Percentiles rank a stretch among this genome's conserved stretches.
Evolutionary conservation across 2,888 invertebrate genomes (phyloP).

Genomic region (Polyommatus icarus): DNA sequence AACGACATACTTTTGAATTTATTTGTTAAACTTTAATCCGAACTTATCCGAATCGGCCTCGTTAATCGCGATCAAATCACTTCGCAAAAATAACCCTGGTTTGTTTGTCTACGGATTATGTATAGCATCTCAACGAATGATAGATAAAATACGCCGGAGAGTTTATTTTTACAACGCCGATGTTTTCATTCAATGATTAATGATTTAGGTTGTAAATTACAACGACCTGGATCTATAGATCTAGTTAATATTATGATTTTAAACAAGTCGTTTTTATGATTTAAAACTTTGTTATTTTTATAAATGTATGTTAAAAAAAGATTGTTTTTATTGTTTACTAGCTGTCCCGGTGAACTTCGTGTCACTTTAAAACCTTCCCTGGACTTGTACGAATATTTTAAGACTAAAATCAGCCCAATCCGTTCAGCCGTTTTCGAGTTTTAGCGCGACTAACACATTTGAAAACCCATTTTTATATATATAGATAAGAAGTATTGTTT

Average conservation of each 20-base stretch:
- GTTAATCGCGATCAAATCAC: slow-evolving; percentile 10
- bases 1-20: too few species aligned
- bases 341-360: too few species aligned
- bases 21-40: not conserved
- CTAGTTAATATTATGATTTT: not conserved
- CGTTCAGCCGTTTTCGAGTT: too few species aligned
- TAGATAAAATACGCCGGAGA: not conserved
- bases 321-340: too few species aligned
- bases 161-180: slow-evolving; percentile 8
- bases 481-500: too few species aligned
- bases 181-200: slow-evolving; percentile 4
- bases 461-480: too few species aligned
- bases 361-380: too few species aligned
- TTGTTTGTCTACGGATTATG: slow-evolving; percentile 8
- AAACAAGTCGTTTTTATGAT: not conserved
- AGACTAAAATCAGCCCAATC: too few species aligned
- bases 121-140: slow-evolving; percentile 10
- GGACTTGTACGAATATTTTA: too few species aligned
- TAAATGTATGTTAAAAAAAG: too few species aligned
- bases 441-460: too few species aligned
- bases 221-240: not conserved
- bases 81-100: not conserved
- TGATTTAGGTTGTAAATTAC: slow-evolving; percentile 1
- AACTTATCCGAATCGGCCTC: not conserved
- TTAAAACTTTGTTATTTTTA: too few species aligned